A percentile compares a stretch with the other conserved stretches of the same genome.
Evolutionary conservation across 2,888 invertebrate species (phyloP).

Genomic region (Volucella bombylans): DNA sequence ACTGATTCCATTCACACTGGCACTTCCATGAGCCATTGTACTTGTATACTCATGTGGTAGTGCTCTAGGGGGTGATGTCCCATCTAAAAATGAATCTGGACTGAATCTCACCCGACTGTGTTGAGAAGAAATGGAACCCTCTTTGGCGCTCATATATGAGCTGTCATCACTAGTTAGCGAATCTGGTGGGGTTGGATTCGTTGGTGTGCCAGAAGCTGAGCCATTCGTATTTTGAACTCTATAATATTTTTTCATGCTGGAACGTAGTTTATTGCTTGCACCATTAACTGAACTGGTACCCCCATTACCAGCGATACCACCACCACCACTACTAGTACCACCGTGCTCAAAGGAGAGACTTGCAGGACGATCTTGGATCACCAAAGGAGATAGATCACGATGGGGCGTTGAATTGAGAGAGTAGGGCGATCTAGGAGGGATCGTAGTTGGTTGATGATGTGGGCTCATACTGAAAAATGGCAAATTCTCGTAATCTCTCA

Average conservation of each 20-base stretch:
- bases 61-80: conserved; percentile 75
- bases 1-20: conserved; percentile 72
- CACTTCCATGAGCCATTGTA: conserved; percentile 57
- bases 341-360: conserved; percentile 85
- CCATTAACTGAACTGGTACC: conserved; percentile 70
- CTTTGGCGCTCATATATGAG: conserved; percentile 93
- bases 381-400: conserved; percentile 72
- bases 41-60: conserved; percentile 50
- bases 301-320: not conserved
- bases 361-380: conserved; percentile 79
- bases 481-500: conserved; percentile 79
- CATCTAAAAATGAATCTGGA: conserved; percentile 88
- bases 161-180: conserved; percentile 93
- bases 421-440: conserved; percentile 70
- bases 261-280: conserved; percentile 86
- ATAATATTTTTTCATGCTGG: conserved; percentile 90
- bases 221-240: conserved; percentile 84
- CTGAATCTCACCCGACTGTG: conserved; percentile 90
- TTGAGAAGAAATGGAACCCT: conserved; percentile 87
- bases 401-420: conserved; percentile 71
- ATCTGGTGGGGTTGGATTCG: conserved; percentile 93
- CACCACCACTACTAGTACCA: not conserved
- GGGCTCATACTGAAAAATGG: conserved; percentile 70
- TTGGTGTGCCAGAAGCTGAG: conserved; percentile 86
- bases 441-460: conserved; percentile 65